A percentile compares a stretch with the other conserved stretches of the same genome.
These are phyloP conservation scores for Nebria brevicollis DNA, from an alignment of 2,888 invertebrate genomes.

Conservation along the genomic window DNA sequence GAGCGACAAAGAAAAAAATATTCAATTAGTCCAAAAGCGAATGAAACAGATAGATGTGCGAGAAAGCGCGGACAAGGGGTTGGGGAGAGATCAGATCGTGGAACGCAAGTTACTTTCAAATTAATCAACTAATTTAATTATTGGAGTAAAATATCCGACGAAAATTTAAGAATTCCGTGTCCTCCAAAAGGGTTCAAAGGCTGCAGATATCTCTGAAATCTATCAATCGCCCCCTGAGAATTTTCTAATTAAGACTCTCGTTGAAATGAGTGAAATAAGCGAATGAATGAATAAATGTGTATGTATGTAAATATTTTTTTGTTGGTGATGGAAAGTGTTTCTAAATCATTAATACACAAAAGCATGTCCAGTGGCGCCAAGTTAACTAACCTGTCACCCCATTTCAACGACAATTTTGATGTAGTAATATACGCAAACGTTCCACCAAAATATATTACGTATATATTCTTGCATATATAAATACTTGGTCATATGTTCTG, in stretches of 20 bases:
- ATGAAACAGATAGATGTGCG: conserved; percentile 9
- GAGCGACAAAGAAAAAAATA: conserved; percentile 40
- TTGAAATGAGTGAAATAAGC: conserved; percentile 12
- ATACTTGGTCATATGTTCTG: neutral
- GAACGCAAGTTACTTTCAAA: conserved; percentile 48
- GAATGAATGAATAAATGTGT: neutral
- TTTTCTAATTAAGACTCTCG: conserved; percentile 37
- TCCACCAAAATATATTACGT: neutral
- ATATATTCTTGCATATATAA: conserved; percentile 4
- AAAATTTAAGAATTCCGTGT: conserved; percentile 37
- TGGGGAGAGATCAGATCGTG: conserved; percentile 39
- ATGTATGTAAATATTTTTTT: neutral
- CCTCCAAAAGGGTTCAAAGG: conserved; percentile 18
- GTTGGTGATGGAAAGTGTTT: neutral
- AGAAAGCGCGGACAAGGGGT: conserved; percentile 1
- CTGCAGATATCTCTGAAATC: conserved; percentile 40
- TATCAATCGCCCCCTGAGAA: conserved; percentile 38
- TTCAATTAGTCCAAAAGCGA: conserved; percentile 41
- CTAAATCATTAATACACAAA: neutral
- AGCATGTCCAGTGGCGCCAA: neutral
- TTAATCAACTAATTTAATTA: conserved; percentile 59
- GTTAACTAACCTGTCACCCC: neutral
- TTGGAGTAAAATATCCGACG: conserved; percentile 56
- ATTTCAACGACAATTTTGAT: conserved; percentile 8
- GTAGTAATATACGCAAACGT: neutral